Evolutionary conservation across 2,113 vertebrate species (phyloP).

Genomic region (Rynchops niger): DNA sequence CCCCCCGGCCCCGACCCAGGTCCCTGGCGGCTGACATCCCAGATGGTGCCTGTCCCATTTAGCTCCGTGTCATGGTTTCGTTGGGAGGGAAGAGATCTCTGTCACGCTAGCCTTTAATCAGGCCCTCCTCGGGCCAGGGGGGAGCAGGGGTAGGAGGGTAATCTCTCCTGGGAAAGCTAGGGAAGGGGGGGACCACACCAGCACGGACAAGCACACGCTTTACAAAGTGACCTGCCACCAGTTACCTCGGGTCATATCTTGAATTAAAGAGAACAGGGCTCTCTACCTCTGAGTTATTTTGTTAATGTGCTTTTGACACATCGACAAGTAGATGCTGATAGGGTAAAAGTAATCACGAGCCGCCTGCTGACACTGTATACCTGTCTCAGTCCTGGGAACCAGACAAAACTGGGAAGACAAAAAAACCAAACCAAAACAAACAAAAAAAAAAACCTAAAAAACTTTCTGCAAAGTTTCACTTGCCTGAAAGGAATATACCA

Average conservation of each 20-base stretch:
- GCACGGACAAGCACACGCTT: fast-evolving
- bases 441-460: too few species aligned
- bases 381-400: background rate
- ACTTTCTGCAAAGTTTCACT: background rate
- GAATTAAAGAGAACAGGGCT: background rate
- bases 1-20: background rate
- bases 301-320: background rate
- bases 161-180: background rate
- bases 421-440: background rate
- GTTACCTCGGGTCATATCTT: background rate
- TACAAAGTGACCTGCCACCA: background rate
- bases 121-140: background rate
- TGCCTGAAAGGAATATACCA: background rate
- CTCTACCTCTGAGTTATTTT: background rate
- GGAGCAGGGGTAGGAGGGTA: background rate
- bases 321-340: background rate
- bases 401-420: background rate
- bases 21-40: background rate
- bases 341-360: background rate
- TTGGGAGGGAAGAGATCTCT: background rate
- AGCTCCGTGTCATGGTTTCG: background rate
- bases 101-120: slow-evolving; percentile 1
- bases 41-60: background rate
- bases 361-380: background rate
- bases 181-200: background rate